Evolutionary conservation across 2,113 vertebrate species (phyloP).

Genomic region (Petrocephalus microphthalmus): DNA sequence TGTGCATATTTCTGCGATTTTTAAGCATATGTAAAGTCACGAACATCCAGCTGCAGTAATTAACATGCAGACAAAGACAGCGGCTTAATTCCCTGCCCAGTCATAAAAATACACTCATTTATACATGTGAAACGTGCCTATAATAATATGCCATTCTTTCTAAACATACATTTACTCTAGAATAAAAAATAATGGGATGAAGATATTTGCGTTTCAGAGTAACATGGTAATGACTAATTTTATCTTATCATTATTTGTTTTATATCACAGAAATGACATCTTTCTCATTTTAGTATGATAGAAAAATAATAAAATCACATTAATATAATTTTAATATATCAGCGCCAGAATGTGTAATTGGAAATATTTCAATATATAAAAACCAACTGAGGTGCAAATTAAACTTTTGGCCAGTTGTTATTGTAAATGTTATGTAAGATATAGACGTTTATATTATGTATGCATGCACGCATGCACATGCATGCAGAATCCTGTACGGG

Average conservation of each 20-base stretch:
- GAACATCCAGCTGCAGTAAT: not conserved
- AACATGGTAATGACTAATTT: slow-evolving; percentile 5
- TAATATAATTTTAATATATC: not conserved
- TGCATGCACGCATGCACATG: not conserved
- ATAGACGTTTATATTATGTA: not conserved
- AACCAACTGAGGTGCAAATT: not conserved
- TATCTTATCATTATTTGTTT: slow-evolving; percentile 2
- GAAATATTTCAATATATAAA: not conserved
- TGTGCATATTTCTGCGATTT: not conserved
- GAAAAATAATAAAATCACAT: not conserved
- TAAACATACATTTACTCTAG: not conserved
- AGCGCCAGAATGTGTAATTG: not conserved
- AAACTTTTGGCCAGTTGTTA: not conserved
- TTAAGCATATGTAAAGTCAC: not conserved
- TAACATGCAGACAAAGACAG: not conserved
- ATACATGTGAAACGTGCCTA: not conserved
- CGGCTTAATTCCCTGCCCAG: not conserved
- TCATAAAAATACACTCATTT: slow-evolving; percentile 3
- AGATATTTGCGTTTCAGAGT: not conserved
- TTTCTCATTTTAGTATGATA: not conserved
- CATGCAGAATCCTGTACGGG: not conserved
- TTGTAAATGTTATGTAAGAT: not conserved
- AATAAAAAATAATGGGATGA: not conserved
- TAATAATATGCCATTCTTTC: not conserved
- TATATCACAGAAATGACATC: not conserved